Evolutionary conservation across 2,113 vertebrate genomes (phyloP), one percentile per base, ranked within the genome.

Genomic region (Muntiacus reevesi): DNA sequence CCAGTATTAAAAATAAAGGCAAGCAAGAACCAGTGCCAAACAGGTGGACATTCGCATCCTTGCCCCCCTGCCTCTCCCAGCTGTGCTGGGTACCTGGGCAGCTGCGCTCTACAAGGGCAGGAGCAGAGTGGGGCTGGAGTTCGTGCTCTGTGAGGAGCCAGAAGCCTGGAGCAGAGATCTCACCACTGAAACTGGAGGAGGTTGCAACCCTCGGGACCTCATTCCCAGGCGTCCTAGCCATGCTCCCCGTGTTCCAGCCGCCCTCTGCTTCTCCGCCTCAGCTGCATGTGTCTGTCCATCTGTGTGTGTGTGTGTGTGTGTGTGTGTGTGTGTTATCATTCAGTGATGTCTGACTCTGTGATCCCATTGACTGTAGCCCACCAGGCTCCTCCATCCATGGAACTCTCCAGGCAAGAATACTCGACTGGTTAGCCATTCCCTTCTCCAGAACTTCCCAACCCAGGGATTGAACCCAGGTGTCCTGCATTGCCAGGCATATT

Each of bases 171-270:
- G 23, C 36, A 82, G 25, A 36, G 33, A 36, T 2, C 11, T n/a
- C 30, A 25, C 17, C 21, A 2, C 16, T 30, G 28, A 30, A n/a
- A 84, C 17, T 6, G 3, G 33, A 90, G 52, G 4, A 55, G 10
- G 33, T 15, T 90, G 25, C 28, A 45, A 5, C 12, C 16, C 19
- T 1, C 0, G 7, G 25, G 55, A 12, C 25, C 19, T 59, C 55
- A 55, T 7, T 7, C 40, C 12, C 17, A 62, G 17, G 25, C 28
- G 14, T 1, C 36, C 33, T 94, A 6, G 7, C 12, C 5, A 14
- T 1, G 7, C 6, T 50, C 2, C 21, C 40, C 45, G 0, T 14
- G 4, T 8, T n/a, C 4, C 54, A 40, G 13, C 14, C 27, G 6
- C 23, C 67, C 1, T 79, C 17, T 16, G 62, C 43, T 90, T 95